Conservation (phyloP, 1,140 invertebrate genomes). For the Globodera rostochiensis region DNA sequence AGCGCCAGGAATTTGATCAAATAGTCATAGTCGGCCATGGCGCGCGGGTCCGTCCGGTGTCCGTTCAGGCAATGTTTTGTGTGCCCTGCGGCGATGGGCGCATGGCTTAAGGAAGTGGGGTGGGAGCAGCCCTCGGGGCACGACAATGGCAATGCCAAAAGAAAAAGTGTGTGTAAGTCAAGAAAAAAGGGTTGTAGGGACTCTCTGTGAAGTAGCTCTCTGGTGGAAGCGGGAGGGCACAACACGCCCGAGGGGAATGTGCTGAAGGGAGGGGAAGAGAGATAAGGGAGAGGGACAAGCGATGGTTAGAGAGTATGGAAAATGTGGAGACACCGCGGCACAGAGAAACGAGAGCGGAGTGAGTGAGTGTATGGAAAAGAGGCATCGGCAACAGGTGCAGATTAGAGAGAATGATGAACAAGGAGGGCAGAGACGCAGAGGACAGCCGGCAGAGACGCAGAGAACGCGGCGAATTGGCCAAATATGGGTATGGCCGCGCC, state of each 20-base stretch:
- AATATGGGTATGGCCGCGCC: no score
- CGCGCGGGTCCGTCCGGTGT: background rate
- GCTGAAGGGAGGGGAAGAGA: background rate
- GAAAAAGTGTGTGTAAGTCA: background rate
- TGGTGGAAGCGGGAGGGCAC: no score
- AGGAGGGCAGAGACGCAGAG: background rate
- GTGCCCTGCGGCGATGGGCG: background rate
- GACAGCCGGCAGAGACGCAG: background rate
- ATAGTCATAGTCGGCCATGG: slow-evolving; percentile 79
- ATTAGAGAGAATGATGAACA: background rate
- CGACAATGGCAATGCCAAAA: background rate
- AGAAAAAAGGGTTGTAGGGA: background rate
- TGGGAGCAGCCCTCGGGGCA: background rate
- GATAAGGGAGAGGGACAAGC: background rate
- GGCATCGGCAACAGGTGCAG: background rate
- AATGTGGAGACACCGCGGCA: background rate
- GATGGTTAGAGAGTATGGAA: background rate
- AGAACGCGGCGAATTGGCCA: background rate
- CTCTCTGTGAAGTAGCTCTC: no score
- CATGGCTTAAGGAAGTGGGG: background rate
- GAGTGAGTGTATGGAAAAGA: background rate
- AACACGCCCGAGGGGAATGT: background rate
- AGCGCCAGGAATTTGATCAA: slow-evolving; percentile 85
- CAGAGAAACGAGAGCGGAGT: background rate
- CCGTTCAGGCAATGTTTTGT: background rate